Evolutionary conservation across 2,888 invertebrate species (phyloP).

Genomic region (Podabrus alpinus): DNA sequence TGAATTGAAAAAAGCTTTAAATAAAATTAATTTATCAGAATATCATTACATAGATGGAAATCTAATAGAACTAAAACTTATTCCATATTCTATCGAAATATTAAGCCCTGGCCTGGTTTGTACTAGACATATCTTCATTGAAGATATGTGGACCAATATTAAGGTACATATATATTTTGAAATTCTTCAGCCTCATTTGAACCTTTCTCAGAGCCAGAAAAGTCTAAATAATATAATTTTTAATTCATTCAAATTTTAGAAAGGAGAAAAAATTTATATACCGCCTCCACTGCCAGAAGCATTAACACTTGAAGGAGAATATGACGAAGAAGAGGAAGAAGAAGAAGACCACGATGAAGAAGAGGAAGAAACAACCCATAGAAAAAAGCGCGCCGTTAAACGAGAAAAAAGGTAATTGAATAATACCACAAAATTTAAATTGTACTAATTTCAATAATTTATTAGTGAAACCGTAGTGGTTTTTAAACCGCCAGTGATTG

Average conservation of each 20-base stretch:
- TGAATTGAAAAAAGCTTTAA: constrained; percentile 63
- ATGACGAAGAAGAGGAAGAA: constrained; percentile 2
- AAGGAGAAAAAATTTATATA: constrained; percentile 46
- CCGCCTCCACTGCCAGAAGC: constrained; percentile 35
- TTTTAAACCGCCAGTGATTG: constrained; percentile 27
- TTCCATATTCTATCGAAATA: constrained; percentile 69
- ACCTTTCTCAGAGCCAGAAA: too few relatives aligned
- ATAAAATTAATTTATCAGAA: constrained; percentile 63
- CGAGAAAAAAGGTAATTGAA: neutral
- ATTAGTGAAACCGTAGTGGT: neutral
- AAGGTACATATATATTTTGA: constrained; percentile 20
- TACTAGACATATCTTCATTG: constrained; percentile 58
- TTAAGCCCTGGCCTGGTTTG: constrained; percentile 66
- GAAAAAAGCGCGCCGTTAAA: neutral
- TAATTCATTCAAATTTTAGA: constrained; percentile 27
- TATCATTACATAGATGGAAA: constrained; percentile 76
- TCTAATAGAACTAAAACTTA: constrained; percentile 68
- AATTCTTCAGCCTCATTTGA: too few relatives aligned
- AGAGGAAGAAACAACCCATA: neutral
- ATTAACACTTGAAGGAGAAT: constrained; percentile 23
- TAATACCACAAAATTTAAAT: neutral
- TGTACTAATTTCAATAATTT: neutral
- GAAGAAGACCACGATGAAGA: neutral
- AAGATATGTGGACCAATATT: constrained; percentile 47
- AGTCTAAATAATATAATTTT: too few relatives aligned